Evolutionary conservation across 2,113 vertebrate genomes (phyloP).

Genomic region (Rhipidura dahli): DNA sequence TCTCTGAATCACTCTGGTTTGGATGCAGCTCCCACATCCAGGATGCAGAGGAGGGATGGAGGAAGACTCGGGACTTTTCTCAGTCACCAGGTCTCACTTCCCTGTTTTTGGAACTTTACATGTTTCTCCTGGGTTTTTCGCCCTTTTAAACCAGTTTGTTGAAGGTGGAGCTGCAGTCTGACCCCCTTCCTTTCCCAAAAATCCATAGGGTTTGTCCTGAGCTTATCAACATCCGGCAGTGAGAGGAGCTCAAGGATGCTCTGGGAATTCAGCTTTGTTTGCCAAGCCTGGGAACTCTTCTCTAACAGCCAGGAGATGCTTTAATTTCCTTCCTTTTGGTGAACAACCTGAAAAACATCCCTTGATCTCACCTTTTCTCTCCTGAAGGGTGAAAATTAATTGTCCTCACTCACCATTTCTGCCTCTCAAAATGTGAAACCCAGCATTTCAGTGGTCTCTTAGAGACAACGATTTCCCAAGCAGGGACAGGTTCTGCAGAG

Average conservation of each 20-base stretch:
- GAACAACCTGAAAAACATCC: neutral
- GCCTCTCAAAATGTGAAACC: neutral
- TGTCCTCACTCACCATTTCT: neutral
- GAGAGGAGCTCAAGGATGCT: neutral
- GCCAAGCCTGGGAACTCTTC: neutral
- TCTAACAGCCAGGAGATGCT: neutral
- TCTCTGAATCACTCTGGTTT: neutral
- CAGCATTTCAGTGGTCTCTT: neutral
- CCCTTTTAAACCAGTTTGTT: neutral
- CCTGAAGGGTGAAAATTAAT: neutral
- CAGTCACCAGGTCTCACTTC: neutral
- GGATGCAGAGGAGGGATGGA: neutral
- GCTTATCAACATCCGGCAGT: neutral
- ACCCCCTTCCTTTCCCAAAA: neutral
- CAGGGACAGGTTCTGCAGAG: neutral
- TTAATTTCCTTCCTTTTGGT: neutral
- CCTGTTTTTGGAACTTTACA: neutral
- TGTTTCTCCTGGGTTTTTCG: neutral
- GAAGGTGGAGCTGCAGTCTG: neutral
- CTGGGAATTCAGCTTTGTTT: constrained; percentile 22
- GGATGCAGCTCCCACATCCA: neutral
- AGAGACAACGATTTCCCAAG: neutral
- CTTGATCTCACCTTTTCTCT: neutral
- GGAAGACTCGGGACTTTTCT: neutral
- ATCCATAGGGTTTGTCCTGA: neutral